Base-by-base conservation (phyloP, 1,140 invertebrate genomes). In the Drosophila quadrilineata region DNA sequence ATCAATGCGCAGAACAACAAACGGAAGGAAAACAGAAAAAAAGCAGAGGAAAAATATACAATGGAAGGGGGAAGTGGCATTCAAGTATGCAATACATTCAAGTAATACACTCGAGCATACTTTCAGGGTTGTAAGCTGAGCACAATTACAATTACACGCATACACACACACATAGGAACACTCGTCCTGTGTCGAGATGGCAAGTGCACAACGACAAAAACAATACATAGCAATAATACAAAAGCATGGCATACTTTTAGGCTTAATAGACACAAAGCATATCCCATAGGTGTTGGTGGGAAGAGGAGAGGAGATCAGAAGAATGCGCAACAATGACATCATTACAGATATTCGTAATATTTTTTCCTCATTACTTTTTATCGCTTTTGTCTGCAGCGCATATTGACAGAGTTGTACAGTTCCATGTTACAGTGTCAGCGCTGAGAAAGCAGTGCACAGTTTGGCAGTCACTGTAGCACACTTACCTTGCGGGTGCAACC, bases 401-500 rank as follows among this genome's bases (percentile, higher is more conserved):
- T 60, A 43, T 33, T 63, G 28, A 14, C 29, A 17, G n/a, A n/a
- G 36, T 52, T 74, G 35, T 58, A 71, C 63, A 64, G 49, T 41
- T 56, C 16, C 36, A 28, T 45, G 26, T 29, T n/a, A 31, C 53
- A 41, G 53, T 54, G 29, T 12, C 24, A 16, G 29, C 28, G 14
- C 43, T 31, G 14, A 40, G 29, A 43, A 62, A 70, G 52, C 70
- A 59, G 40, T 38, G 29, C 33, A 41, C 66, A 75, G 75, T 79
- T 79, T 62, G 17, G 52, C 28, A 58, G 33, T 4, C 57, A 74
- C 54, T 73, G 57, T 12, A 17, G 21, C 9, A 28, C 24, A 92
- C 94, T 94, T 94, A 96, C 95, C 95, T 94, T 93, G 93, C 74
- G 95, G 95, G 92, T 96, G 94, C 90, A 97, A 93, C 91, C 94